Percentiles rank a stretch among this genome's conserved stretches.
phyloP scores from a whole-genome alignment of 2,888 invertebrate species.

The Metacarcinus magister region DNA sequence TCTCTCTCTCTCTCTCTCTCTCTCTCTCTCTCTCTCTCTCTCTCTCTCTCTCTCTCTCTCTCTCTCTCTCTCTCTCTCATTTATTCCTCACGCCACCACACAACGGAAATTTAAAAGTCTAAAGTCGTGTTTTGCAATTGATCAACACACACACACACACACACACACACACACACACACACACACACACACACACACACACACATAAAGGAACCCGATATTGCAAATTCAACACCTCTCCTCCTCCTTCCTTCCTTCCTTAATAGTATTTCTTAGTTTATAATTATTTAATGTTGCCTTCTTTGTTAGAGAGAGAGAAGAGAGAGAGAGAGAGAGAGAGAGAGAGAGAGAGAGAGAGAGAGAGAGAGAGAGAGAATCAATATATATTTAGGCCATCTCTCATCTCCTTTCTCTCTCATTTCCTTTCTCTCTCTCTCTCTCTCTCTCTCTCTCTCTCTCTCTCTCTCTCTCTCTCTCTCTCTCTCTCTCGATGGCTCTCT shows the following conservation, averaged over 20 bases:
- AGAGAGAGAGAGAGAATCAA: too few species aligned
- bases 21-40: constrained; percentile 72
- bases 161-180: constrained; percentile 45
- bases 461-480: too few species aligned
- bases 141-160: not conserved
- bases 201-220: not conserved
- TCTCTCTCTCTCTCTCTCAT: constrained; percentile 62
- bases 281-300: too few species aligned
- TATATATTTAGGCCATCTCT: not conserved
- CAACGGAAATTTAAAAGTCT: constrained; percentile 20
- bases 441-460: too few species aligned
- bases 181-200: constrained; percentile 45
- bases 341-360: too few species aligned
- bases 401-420: too few species aligned
- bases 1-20: constrained; percentile 63
- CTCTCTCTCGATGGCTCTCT: too few species aligned
- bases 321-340: not conserved
- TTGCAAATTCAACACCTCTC: not conserved
- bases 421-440: too few species aligned
- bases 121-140: not conserved
- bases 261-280: too few species aligned
- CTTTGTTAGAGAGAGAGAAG: not conserved
- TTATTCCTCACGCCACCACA: not conserved
- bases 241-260: not conserved
- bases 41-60: constrained; percentile 69